Evolutionary conservation across 1,140 invertebrate genomes (phyloP).

Genomic region (Lepidurus couesii): DNA sequence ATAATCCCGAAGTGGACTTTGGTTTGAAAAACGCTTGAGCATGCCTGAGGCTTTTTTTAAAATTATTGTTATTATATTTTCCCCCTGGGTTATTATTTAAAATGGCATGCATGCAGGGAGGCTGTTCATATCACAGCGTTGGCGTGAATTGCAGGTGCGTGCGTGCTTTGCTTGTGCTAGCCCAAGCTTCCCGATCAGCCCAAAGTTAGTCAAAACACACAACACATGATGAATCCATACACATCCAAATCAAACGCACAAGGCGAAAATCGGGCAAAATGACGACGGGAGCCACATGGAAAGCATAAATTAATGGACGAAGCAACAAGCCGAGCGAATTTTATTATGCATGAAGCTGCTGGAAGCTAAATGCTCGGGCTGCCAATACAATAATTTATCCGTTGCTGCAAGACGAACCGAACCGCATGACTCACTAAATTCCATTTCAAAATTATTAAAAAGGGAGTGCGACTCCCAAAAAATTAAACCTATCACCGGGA

Average conservation of each 20-base stretch:
- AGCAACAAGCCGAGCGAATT: slow-evolving; percentile 7
- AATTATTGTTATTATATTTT: not conserved
- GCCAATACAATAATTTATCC: not conserved
- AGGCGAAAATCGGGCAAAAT: not conserved
- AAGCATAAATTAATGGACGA: not conserved
- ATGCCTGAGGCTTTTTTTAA: not conserved
- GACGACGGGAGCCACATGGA: not conserved
- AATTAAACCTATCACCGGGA: not conserved
- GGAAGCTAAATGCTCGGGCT: slow-evolving; percentile 1
- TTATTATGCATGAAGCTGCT: slow-evolving; percentile 8
- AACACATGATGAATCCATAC: not conserved
- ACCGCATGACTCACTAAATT: not conserved
- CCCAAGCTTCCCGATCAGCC: not conserved
- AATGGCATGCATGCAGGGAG: not conserved
- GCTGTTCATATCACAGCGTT: slow-evolving; percentile 8
- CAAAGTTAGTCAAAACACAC: not conserved
- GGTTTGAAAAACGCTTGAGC: not conserved
- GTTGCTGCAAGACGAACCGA: not conserved
- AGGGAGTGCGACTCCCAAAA: not conserved
- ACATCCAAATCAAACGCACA: not conserved
- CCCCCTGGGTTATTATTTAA: not conserved
- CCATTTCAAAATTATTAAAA: not conserved
- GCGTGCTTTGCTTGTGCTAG: not conserved
- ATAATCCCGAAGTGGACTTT: not conserved
- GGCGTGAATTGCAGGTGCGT: slow-evolving; percentile 17